Evolutionary conservation across 2,797 vertebrate species (phyloP).

Genomic region (Xiphorhynchus erythropygius): DNA sequence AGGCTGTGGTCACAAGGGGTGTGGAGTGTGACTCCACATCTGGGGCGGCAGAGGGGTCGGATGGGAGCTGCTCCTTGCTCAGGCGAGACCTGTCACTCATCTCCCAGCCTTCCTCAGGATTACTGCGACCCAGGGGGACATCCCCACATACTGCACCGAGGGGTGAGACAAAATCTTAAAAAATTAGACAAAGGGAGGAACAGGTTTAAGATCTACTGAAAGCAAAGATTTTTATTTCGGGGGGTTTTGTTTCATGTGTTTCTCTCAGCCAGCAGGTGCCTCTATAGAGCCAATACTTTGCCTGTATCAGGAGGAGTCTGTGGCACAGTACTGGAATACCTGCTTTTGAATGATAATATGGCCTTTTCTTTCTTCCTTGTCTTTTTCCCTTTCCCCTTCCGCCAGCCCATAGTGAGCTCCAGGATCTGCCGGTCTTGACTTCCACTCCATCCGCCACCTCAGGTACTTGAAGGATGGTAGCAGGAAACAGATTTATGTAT

Average conservation of each 20-base stretch:
- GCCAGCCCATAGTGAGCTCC: not conserved
- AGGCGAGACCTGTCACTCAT: not conserved
- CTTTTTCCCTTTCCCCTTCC: not conserved
- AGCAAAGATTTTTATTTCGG: not conserved
- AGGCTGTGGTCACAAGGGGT: not conserved
- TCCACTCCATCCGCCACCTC: not conserved
- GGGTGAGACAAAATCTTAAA: not conserved
- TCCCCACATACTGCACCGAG: not conserved
- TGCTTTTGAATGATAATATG: conserved; percentile 10
- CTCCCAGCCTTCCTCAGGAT: not conserved
- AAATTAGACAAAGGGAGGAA: not conserved
- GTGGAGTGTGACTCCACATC: not conserved
- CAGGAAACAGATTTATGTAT: not conserved
- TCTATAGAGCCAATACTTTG: conserved; percentile 56
- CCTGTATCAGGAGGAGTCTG: not conserved
- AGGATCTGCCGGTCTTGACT: not conserved
- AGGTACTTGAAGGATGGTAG: not conserved
- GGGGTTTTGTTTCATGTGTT: not conserved
- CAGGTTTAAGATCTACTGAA: not conserved
- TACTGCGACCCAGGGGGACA: not conserved
- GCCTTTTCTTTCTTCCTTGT: not conserved
- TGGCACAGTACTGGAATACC: conserved; percentile 34
- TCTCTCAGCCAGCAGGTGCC: conserved; percentile 70
- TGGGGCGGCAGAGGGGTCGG: fast-evolving
- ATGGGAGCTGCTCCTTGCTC: not conserved